Evolutionary conservation across 2,888 invertebrate species (phyloP).

Genomic region (Cheilosia pagana): DNA sequence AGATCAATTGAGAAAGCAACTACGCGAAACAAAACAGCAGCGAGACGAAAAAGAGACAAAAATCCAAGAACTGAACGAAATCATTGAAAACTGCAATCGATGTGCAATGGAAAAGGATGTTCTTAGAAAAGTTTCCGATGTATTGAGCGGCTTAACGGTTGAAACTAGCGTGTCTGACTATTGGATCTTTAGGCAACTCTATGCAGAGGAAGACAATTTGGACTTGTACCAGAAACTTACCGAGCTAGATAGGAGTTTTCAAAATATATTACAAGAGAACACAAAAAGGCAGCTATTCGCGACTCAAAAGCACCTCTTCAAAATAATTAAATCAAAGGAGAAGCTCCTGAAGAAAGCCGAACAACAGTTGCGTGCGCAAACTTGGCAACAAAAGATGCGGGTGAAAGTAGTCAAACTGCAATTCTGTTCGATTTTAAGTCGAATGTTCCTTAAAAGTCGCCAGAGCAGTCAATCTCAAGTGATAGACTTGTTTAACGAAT

Average conservation of each 20-base stretch:
- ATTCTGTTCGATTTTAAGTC: slow-evolving; percentile 77
- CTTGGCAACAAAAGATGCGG: slow-evolving; percentile 76
- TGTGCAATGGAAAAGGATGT: slow-evolving; percentile 58
- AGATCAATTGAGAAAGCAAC: slow-evolving; percentile 63
- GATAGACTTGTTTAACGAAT: slow-evolving; percentile 40
- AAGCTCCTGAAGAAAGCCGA: slow-evolving; percentile 76
- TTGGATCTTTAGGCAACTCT: slow-evolving; percentile 52
- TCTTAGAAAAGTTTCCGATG: slow-evolving; percentile 22
- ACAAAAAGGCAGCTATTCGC: background rate
- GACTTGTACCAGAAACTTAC: slow-evolving; percentile 36
- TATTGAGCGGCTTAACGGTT: slow-evolving; percentile 24
- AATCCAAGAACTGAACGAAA: slow-evolving; percentile 74
- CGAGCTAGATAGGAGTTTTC: slow-evolving; percentile 47
- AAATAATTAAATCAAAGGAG: slow-evolving; percentile 74
- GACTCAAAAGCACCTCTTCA: slow-evolving; percentile 30
- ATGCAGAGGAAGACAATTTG: slow-evolving; percentile 38
- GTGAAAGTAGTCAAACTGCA: slow-evolving; percentile 77
- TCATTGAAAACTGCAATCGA: slow-evolving; percentile 72
- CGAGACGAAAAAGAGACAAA: slow-evolving; percentile 76
- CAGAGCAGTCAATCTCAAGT: slow-evolving; percentile 55
- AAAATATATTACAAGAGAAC: slow-evolving; percentile 29
- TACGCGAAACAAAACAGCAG: slow-evolving; percentile 72
- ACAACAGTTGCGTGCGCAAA: slow-evolving; percentile 73
- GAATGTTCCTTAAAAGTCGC: slow-evolving; percentile 77
- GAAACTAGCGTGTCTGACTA: slow-evolving; percentile 21